These are phyloP conservation scores for Lonchura striata DNA, from an alignment of 2,113 vertebrate species.

Conservation along the genomic window DNA sequence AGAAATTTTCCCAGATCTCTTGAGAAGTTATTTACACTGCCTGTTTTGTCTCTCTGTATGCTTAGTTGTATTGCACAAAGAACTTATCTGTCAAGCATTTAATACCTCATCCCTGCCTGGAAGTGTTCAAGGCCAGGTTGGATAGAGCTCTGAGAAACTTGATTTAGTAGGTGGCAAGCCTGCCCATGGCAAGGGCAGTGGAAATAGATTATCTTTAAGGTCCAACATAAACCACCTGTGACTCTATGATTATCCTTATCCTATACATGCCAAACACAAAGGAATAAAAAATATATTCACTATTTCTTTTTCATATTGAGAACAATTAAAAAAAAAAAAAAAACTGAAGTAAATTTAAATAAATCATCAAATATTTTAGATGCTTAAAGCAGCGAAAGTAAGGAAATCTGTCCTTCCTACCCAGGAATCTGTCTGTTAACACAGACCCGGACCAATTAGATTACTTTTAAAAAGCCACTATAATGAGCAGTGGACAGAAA, in stretches of 20 bases:
- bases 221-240: not conserved
- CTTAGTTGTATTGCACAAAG: not conserved
- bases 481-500: not conserved
- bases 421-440: rapidly evolving
- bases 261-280: not conserved
- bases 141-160: not conserved
- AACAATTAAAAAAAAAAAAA: not conserved
- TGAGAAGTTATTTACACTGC: not conserved
- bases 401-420: not conserved
- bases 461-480: rapidly evolving
- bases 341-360: not conserved
- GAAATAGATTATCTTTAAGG: not conserved
- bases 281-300: not conserved
- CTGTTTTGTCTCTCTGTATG: not conserved
- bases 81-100: not conserved
- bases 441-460: not conserved
- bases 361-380: not conserved
- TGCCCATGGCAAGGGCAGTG: not conserved
- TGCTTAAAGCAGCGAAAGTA: not conserved
- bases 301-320: not conserved
- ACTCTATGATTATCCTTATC: not conserved
- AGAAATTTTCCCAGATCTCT: not conserved
- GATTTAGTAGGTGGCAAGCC: not conserved
- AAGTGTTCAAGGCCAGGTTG: not conserved
- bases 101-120: not conserved